Conservation (phyloP, 1,140 invertebrate species). For the Drosophila parabipectinata region DNA sequence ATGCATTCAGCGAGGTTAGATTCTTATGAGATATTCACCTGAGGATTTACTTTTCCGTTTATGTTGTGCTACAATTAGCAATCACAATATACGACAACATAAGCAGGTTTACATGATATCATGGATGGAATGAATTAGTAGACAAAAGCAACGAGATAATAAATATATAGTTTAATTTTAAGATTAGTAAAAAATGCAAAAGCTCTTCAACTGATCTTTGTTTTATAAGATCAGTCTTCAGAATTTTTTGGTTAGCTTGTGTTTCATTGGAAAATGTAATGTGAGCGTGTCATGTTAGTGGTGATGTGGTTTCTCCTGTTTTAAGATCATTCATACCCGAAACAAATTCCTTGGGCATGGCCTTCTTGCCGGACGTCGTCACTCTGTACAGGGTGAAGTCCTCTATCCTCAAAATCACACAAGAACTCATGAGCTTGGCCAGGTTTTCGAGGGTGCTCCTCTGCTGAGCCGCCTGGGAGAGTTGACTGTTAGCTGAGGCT, state of each 20-base stretch:
- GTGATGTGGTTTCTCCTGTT: neutral
- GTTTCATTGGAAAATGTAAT: conserved; percentile 18
- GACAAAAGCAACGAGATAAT: conserved; percentile 54
- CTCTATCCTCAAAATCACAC: conserved; percentile 94
- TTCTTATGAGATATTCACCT: conserved; percentile 75
- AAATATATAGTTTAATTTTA: conserved; percentile 36
- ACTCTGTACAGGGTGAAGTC: conserved; percentile 95
- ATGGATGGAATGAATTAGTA: conserved; percentile 35
- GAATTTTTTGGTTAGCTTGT: conserved; percentile 1
- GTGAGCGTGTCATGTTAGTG: conserved; percentile 28
- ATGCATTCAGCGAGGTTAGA: conserved; percentile 14
- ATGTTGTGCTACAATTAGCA: conserved; percentile 84
- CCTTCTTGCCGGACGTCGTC: conserved; percentile 89
- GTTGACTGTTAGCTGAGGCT: conserved; percentile 73
- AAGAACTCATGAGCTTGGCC: conserved; percentile 95
- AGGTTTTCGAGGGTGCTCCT: conserved; percentile 89
- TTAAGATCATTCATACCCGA: conserved; percentile 86
- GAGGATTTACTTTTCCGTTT: conserved; percentile 85
- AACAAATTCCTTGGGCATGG: conserved; percentile 91
- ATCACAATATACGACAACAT: conserved; percentile 64
- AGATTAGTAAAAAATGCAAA: conserved; percentile 34
- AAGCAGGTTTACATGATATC: conserved; percentile 56
- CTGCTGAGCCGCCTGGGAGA: conserved; percentile 85
- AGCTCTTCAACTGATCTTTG: neutral
- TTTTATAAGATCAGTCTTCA: too few species aligned